Conservation (phyloP, 2,888 invertebrate species). For the Chloroclysta siterata region DNA sequence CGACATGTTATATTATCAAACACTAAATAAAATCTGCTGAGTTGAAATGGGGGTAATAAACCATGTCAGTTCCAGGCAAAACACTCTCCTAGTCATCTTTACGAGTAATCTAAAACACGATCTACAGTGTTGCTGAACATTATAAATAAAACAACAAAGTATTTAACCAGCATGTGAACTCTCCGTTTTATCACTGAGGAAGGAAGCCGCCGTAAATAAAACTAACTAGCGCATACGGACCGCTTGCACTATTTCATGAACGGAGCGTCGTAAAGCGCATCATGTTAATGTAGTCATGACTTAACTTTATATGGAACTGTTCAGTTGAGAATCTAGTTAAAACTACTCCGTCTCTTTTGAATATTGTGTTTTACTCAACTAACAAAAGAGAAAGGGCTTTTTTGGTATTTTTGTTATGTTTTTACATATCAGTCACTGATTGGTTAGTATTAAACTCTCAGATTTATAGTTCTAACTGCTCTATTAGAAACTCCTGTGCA, state of each 20-base stretch:
- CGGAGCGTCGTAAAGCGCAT: constrained; percentile 11
- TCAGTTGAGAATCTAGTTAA: not conserved
- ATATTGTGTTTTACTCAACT: not conserved
- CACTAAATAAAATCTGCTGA: too few species aligned
- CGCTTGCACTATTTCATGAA: not conserved
- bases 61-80: too few species aligned
- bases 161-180: not conserved
- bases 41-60: too few species aligned
- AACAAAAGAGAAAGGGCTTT: not conserved
- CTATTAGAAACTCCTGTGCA: too few species aligned
- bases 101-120: too few species aligned
- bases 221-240: constrained; percentile 6
- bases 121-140: not conserved
- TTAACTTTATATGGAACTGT: not conserved
- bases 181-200: constrained; percentile 15
- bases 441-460: too few species aligned
- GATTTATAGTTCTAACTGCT: too few species aligned
- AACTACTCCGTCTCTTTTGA: not conserved
- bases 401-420: too few species aligned
- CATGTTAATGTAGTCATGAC: not conserved
- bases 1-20: too few species aligned
- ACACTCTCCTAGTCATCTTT: too few species aligned
- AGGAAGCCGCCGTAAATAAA: constrained; percentile 15
- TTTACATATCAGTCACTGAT: too few species aligned
- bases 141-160: not conserved